Evolutionary conservation across 2,797 vertebrate genomes (phyloP).

Genomic region (Cossypha dichroa): DNA sequence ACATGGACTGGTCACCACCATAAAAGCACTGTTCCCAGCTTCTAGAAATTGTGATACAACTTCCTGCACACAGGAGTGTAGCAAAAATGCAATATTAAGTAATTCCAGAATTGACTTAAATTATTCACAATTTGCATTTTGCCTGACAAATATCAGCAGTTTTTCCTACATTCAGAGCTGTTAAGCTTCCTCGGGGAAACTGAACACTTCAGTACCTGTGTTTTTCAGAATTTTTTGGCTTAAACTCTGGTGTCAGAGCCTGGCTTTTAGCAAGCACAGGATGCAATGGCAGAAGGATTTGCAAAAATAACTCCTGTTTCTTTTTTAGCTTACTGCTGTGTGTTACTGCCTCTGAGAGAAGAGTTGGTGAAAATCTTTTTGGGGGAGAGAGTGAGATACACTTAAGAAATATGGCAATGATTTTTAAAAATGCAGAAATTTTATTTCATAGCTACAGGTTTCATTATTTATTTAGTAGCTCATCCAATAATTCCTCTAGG

Average conservation of each 20-base stretch:
- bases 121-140: neutral
- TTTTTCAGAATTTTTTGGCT: neutral
- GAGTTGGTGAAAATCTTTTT: neutral
- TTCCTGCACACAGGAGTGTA: neutral
- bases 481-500: neutral
- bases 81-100: neutral
- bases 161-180: neutral
- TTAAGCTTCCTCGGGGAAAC: neutral
- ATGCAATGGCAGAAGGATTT: neutral
- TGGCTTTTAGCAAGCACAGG: neutral
- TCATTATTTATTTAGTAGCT: constrained; percentile 34
- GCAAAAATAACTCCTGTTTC: neutral
- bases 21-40: neutral
- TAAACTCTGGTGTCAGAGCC: neutral
- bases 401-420: neutral
- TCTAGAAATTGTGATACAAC: neutral
- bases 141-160: neutral
- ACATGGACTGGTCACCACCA: neutral
- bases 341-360: neutral
- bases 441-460: neutral
- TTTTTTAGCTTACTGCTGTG: neutral
- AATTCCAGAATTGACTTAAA: neutral
- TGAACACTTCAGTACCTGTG: neutral
- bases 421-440: neutral
- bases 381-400: neutral